phyloP scores from a whole-genome alignment of 2,113 vertebrate species.

The Lasiurus cinereus region DNA sequence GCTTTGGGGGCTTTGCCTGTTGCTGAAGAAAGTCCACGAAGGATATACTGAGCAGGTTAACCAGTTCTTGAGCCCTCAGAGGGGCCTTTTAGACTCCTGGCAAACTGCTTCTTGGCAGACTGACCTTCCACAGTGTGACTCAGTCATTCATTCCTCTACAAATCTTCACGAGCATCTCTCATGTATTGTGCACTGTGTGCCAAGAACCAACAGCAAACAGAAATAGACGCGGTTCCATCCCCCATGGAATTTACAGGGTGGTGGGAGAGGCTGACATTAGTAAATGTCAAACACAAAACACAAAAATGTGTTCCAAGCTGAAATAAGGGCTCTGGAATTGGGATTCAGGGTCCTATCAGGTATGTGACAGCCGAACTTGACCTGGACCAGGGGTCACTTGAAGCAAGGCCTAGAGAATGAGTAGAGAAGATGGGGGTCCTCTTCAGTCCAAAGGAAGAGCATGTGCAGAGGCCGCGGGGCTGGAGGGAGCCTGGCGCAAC shows the following conservation, averaged over 20 bases:
- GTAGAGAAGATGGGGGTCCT: background rate
- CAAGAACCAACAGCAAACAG: background rate
- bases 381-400: background rate
- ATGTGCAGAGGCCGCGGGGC: background rate
- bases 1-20: background rate
- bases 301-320: background rate
- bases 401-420: background rate
- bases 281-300: background rate
- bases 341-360: background rate
- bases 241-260: background rate
- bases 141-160: background rate
- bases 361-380: background rate
- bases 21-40: background rate
- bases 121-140: background rate
- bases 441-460: background rate
- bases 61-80: background rate
- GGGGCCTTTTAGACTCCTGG: background rate
- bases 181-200: background rate
- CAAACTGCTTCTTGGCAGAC: background rate
- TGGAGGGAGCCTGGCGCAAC: background rate
- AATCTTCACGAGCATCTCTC: background rate
- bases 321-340: background rate
- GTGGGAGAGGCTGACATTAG: background rate
- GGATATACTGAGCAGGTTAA: background rate
- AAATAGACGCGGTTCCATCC: background rate